Percentiles rank a stretch among this genome's conserved stretches.
phyloP scores from a whole-genome alignment of 1,140 invertebrate genomes.

The Drosophila guanche region DNA sequence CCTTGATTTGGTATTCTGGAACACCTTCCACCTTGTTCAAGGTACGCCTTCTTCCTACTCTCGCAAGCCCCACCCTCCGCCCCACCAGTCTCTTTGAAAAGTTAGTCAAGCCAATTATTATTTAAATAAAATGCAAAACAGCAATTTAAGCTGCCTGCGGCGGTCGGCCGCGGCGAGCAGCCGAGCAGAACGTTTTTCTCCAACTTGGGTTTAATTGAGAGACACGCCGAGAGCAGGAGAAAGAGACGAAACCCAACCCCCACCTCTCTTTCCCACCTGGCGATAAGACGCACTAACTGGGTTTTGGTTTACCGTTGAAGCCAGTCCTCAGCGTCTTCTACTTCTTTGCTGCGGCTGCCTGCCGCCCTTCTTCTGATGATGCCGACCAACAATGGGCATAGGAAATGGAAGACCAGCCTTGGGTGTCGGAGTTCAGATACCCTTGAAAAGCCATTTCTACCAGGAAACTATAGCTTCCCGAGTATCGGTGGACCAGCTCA shows the following conservation, averaged over 20 bases:
- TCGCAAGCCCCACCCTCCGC: neutral
- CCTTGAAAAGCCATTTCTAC: no score
- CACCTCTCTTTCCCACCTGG: constrained; percentile 12
- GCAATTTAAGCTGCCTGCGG: constrained; percentile 55
- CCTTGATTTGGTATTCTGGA: constrained; percentile 30
- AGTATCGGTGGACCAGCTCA: no score
- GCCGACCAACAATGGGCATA: constrained; percentile 46
- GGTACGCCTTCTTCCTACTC: constrained; percentile 10
- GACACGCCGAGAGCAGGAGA: constrained; percentile 1
- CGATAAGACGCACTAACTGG: constrained; percentile 61
- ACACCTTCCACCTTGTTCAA: constrained; percentile 24
- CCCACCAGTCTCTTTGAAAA: constrained; percentile 8
- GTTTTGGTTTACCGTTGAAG: constrained; percentile 67
- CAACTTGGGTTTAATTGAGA: constrained; percentile 60
- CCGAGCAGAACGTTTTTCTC: constrained; percentile 61
- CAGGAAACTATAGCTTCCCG: no score
- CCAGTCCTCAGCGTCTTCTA: constrained; percentile 1
- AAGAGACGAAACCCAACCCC: neutral
- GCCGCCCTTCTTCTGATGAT: constrained; percentile 42
- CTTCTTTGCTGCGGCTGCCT: constrained; percentile 22
- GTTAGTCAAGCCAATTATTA: constrained; percentile 69
- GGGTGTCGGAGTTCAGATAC: no score
- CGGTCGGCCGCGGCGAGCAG: constrained; percentile 38
- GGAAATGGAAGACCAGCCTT: no score
- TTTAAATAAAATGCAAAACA: constrained; percentile 75